Evolutionary conservation across 2,888 invertebrate species (phyloP), one percentile per base, ranked within the genome.

Genomic region (Drosophila antonietae): DNA sequence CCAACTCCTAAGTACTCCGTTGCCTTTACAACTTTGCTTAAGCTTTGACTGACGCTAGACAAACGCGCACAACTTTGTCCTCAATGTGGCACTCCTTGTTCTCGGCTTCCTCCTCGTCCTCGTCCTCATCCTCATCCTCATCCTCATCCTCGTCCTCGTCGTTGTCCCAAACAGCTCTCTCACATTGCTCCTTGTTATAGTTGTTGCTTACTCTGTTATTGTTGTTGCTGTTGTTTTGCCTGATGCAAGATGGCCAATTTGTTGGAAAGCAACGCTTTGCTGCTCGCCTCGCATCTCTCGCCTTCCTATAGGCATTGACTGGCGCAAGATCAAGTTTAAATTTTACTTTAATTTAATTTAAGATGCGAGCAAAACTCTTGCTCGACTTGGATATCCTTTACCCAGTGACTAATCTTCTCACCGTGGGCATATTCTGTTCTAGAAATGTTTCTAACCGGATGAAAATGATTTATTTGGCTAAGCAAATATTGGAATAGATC

Each of bases 1-100:
- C 73, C 89, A 86, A 86, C 86, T 88, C 71, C 87, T 70, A 80
- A 88, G 83, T 80, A 86, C 76, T 70, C 61, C 61, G 44, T 69
- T 82, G 75, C 71, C 69, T 75, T 85, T 64, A 72, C 66, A 83
- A 86, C 80, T 82, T 83, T 76, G 68, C 86, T 75, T 72, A 70
- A 83, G 83, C 88, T 88, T 85, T 88, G 88, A 88, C 83, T 79
- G 65, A 73, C 62, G 81, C 86, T 79, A 79, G 88, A 81, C 81
- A 85, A 81, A 80, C 80, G 83, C 77, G 66, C 69, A 61, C 80
- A 81, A 85, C 82, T 82, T 82, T 80, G 77, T 88, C 88, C 86
- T 88, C 64, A 20, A n/a, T 47, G 68, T 59, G 74, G 37, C n/a
- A 14, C 28, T 39, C n/a, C 35, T 18, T 5, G n/a, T 7, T 18